These are phyloP conservation scores for Festucalex cinctus DNA, from an alignment of 2,113 vertebrate genomes.

Conservation along the genomic window DNA sequence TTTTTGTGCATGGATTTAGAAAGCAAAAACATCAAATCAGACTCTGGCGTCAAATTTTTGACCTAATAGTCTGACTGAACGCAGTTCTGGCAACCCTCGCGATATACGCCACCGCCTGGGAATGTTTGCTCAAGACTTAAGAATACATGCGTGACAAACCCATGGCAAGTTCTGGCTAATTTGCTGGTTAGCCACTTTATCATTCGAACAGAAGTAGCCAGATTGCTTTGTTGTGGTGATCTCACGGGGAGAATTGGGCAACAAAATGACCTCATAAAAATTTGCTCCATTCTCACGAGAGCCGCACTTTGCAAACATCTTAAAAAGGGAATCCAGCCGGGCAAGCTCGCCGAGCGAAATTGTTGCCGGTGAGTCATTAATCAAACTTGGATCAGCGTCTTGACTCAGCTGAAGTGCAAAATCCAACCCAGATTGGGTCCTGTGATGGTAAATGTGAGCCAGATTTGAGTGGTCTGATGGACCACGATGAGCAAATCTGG, in stretches of 20 bases:
- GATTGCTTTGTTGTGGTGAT: conserved; percentile 38
- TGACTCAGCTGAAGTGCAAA: conserved; percentile 47
- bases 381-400: conserved; percentile 43
- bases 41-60: background rate
- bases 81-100: background rate
- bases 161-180: conserved; percentile 25
- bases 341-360: conserved; percentile 33
- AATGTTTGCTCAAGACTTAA: background rate
- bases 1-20: background rate
- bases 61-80: background rate
- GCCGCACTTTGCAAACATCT: conserved; percentile 45
- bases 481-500: conserved; percentile 67
- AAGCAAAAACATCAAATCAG: background rate
- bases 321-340: conserved; percentile 40
- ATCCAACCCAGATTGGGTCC: conserved; percentile 45
- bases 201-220: conserved; percentile 24
- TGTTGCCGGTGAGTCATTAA: conserved; percentile 50
- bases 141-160: conserved; percentile 17
- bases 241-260: conserved; percentile 27
- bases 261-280: conserved; percentile 51
- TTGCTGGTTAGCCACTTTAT: conserved; percentile 12
- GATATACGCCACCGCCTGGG: background rate
- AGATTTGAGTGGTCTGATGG: conserved; percentile 59
- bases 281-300: conserved; percentile 34
- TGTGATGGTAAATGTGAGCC: conserved; percentile 61